Conservation (phyloP, 2,888 invertebrate species). For the Nowickia ferox region DNA sequence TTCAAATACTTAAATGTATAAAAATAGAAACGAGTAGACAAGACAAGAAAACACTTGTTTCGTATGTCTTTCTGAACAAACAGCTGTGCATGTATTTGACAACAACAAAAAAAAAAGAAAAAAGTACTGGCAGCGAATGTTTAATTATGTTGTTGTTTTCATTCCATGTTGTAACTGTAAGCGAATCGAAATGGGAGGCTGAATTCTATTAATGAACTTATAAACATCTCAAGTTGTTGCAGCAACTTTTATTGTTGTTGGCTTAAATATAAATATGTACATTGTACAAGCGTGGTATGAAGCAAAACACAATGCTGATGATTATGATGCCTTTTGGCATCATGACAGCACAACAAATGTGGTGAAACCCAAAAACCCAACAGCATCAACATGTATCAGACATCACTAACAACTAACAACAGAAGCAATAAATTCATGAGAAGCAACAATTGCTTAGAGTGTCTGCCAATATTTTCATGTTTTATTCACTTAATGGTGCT, state of each 20-base stretch:
- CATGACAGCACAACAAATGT: constrained; percentile 47
- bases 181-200: constrained; percentile 62
- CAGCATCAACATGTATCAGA: constrained; percentile 26
- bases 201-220: constrained; percentile 64
- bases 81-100: not conserved
- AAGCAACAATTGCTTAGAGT: constrained; percentile 49
- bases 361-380: constrained; percentile 55
- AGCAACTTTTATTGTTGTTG: constrained; percentile 5
- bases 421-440: constrained; percentile 36
- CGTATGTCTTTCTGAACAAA: too few species aligned
- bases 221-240: constrained; percentile 36
- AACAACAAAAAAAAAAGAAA: not conserved
- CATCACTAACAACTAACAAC: not conserved
- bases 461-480: constrained; percentile 46
- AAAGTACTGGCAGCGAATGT: not conserved
- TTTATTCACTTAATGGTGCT: constrained; percentile 41
- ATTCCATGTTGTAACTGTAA: constrained; percentile 33
- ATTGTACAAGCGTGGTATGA: constrained; percentile 6
- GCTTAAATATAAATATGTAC: too few species aligned
- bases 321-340: constrained; percentile 57
- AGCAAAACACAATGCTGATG: constrained; percentile 25
- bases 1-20: not conserved
- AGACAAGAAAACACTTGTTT: not conserved
- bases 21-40: constrained; percentile 12
- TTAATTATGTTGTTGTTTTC: not conserved